These are phyloP conservation scores for Hirtodrosophila duncani DNA, from an alignment of 2,888 invertebrate species.

Conservation along the genomic window DNA sequence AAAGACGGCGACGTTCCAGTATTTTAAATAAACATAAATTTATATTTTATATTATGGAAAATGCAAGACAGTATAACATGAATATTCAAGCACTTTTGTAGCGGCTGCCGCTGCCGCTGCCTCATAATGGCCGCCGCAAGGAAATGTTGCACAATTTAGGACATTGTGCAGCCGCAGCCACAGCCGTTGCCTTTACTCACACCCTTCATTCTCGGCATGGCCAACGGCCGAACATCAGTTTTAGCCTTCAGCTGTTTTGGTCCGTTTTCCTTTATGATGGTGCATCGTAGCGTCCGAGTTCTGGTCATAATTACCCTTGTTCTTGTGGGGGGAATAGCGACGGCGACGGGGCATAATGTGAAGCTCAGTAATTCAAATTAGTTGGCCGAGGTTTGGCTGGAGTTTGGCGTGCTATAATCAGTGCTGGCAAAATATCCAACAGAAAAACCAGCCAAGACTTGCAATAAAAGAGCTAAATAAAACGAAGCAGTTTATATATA, in stretches of 20 bases:
- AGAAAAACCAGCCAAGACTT: constrained; percentile 12
- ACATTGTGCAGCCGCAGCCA: constrained; percentile 53
- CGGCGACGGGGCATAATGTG: constrained; percentile 23
- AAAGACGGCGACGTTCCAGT: constrained; percentile 25
- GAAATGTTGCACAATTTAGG: constrained; percentile 71
- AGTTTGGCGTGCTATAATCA: constrained; percentile 8
- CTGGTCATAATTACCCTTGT: constrained; percentile 59
- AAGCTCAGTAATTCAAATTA: constrained; percentile 69
- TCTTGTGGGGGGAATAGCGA: not conserved
- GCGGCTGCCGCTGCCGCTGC: constrained; percentile 25
- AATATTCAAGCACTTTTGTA: constrained; percentile 56
- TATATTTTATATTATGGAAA: constrained; percentile 42
- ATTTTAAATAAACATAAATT: constrained; percentile 53
- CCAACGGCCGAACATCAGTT: no score
- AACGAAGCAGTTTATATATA: no score
- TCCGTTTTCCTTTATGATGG: not conserved
- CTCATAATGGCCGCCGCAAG: constrained; percentile 50
- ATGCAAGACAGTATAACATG: constrained; percentile 42
- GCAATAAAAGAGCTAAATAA: no score
- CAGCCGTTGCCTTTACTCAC: constrained; percentile 1
- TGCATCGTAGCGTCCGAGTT: constrained; percentile 30
- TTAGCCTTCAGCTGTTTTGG: constrained; percentile 7
- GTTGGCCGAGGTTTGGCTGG: constrained; percentile 36
- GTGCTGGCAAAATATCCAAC: no score
- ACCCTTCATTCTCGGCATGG: not conserved